Conservation (phyloP, 2,797 vertebrate genomes). For the Clarias pachynema region DNA sequence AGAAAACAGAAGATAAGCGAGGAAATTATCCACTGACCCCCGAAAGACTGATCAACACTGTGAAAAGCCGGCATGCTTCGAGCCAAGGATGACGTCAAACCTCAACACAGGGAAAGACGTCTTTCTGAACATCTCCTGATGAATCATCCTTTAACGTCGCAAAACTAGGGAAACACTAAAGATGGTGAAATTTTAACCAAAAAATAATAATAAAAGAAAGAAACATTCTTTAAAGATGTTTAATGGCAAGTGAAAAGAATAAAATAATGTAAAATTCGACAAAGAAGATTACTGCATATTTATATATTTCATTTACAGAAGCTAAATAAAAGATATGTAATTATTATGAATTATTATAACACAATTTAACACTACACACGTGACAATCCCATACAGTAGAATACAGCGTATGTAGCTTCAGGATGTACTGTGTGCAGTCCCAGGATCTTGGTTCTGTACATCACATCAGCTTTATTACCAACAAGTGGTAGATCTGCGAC, state of each 20-base stretch:
- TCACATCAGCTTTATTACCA: too few relatives aligned
- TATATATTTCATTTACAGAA: background rate
- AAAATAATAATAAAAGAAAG: too few relatives aligned
- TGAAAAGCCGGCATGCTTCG: constrained; percentile 13
- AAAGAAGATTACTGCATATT: background rate
- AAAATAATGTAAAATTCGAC: background rate
- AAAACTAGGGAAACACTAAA: background rate
- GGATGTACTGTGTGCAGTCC: background rate
- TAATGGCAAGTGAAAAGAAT: background rate
- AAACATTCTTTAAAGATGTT: background rate
- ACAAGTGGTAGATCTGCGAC: background rate
- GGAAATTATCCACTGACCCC: constrained; percentile 50
- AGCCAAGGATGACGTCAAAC: constrained; percentile 31
- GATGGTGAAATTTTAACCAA: background rate
- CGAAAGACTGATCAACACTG: constrained; percentile 38
- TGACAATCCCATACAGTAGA: background rate
- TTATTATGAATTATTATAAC: too few relatives aligned
- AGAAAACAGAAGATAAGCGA: constrained; percentile 59
- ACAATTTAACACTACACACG: background rate
- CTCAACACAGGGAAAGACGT: constrained; percentile 11
- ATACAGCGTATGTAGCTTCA: background rate
- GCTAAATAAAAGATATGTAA: background rate
- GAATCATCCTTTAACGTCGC: background rate
- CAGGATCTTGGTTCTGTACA: background rate
- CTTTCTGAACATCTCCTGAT: background rate